Percentiles rank a stretch among this genome's conserved stretches.
phyloP scores from a whole-genome alignment of 1,140 invertebrate genomes.

The Lucilia sericata region DNA sequence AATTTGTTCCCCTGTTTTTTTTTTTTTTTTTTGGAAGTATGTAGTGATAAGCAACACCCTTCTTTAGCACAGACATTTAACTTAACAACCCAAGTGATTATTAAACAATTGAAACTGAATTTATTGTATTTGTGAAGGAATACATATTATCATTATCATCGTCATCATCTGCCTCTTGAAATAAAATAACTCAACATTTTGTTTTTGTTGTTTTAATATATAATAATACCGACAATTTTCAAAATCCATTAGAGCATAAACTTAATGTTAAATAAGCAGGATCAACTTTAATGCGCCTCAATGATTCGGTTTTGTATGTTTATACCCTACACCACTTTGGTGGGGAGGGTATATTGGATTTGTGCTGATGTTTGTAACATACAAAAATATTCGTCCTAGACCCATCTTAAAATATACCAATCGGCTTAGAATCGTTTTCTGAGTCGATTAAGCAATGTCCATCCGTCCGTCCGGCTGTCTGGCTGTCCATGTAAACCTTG shows the following conservation, averaged over 20 bases:
- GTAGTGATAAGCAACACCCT: not conserved
- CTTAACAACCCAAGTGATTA: constrained; percentile 11
- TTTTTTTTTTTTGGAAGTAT: not conserved
- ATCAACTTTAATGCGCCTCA: constrained; percentile 6
- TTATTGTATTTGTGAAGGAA: not conserved
- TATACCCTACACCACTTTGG: too few species aligned
- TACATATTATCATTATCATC: not conserved
- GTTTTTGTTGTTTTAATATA: not conserved
- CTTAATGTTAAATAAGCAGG: constrained; percentile 14
- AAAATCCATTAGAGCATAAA: constrained; percentile 11
- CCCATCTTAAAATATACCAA: too few species aligned
- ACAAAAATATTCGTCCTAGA: too few species aligned
- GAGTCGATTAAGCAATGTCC: too few species aligned
- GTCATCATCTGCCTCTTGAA: not conserved
- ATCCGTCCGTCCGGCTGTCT: too few species aligned
- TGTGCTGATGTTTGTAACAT: too few species aligned
- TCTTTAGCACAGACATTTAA: not conserved
- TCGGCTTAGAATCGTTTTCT: too few species aligned
- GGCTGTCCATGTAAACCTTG: too few species aligned
- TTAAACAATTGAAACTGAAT: constrained; percentile 2
- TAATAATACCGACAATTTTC: not conserved
- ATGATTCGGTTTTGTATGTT: not conserved
- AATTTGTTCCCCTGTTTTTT: not conserved
- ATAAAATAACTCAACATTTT: not conserved
- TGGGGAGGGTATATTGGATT: too few species aligned